Percentiles rank a stretch among this genome's conserved stretches.
Evolutionary conservation across 2,797 vertebrate genomes (phyloP).

Genomic region (Sebastes oblongus): DNA sequence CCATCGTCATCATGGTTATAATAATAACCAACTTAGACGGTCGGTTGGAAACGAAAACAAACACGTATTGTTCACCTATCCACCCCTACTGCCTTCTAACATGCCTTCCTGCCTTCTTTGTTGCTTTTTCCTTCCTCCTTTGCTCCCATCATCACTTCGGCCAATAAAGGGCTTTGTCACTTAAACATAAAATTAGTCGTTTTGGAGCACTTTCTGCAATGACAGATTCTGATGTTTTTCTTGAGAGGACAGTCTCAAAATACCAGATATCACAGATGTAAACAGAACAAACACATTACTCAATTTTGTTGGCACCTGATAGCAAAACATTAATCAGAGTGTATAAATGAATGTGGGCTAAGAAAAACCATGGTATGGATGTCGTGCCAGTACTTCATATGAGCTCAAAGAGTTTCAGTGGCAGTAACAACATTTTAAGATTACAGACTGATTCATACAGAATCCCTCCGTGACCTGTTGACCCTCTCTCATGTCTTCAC

Average conservation of each 20-base stretch:
- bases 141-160: not conserved
- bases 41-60: not conserved
- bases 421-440: not conserved
- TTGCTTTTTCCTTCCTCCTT: not conserved
- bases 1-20: not conserved
- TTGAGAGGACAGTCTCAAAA: not conserved
- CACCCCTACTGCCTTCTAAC: not conserved
- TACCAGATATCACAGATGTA: not conserved
- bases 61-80: not conserved
- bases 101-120: not conserved
- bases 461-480: slow-evolving; percentile 17
- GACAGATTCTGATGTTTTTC: not conserved
- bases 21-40: not conserved
- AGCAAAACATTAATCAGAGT: not conserved
- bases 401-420: not conserved
- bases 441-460: not conserved
- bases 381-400: not conserved
- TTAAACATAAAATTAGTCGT: not conserved
- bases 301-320: not conserved
- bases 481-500: slow-evolving; percentile 28
- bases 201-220: not conserved
- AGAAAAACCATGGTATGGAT: not conserved
- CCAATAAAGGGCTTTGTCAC: not conserved
- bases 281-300: not conserved
- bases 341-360: not conserved